Conservation (phyloP, 2,797 vertebrate genomes). For the Oreochromis grahami region DNA sequence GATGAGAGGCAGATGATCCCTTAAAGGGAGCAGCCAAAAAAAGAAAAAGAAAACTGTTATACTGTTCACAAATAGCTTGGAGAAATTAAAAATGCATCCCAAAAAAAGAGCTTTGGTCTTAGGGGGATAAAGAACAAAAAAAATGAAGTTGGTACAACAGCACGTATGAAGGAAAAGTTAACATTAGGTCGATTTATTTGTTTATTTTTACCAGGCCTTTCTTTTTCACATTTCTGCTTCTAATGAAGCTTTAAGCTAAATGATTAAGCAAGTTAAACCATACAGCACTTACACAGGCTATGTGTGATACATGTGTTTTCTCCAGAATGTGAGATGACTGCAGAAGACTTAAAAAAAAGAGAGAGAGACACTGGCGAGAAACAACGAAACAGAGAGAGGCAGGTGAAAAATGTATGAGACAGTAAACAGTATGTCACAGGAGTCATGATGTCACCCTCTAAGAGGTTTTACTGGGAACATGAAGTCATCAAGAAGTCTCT, state of each 20-base stretch:
- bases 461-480: slow-evolving; percentile 9
- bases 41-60: not conserved
- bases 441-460: slow-evolving; percentile 46
- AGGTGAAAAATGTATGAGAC: slow-evolving; percentile 26
- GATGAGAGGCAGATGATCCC: not conserved
- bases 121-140: not conserved
- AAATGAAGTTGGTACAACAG: not conserved
- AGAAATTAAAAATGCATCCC: not conserved
- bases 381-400: not conserved
- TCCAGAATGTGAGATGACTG: not conserved
- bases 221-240: not conserved
- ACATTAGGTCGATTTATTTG: not conserved
- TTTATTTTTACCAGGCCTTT: not conserved
- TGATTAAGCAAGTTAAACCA: not conserved
- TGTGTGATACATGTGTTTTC: not conserved
- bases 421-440: not conserved
- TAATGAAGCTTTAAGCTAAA: not conserved
- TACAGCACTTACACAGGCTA: not conserved
- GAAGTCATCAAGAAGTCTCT: not conserved
- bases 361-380: accelerated
- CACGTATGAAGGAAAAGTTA: not conserved
- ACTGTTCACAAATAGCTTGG: accelerated
- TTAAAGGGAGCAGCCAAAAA: not conserved
- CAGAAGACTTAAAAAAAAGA: not conserved
- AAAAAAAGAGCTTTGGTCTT: not conserved